Percentiles rank a stretch among this genome's conserved stretches.
Evolutionary conservation across 1,140 invertebrate genomes (phyloP).

Genomic region (Rhyzopertha dominica): DNA sequence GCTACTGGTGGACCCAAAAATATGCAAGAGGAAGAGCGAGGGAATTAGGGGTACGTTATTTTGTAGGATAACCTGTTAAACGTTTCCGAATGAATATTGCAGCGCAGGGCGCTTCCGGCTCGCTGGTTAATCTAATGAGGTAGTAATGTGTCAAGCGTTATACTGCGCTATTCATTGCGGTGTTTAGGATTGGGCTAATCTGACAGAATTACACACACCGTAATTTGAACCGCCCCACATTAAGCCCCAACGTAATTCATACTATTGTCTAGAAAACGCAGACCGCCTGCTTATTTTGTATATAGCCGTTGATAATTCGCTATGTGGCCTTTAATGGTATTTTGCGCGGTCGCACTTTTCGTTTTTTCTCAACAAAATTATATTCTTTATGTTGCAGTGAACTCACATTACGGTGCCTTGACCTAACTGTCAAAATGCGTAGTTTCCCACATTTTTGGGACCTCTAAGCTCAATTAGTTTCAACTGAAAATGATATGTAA

Average conservation of each 20-base stretch:
- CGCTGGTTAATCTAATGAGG: conserved; percentile 38
- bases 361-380: too few species aligned
- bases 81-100: conserved; percentile 6
- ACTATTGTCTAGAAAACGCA: conserved; percentile 34
- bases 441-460: too few species aligned
- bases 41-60: conserved; percentile 3
- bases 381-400: too few species aligned
- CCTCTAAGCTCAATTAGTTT: too few species aligned
- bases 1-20: too few species aligned
- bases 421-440: too few species aligned
- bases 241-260: conserved; percentile 35
- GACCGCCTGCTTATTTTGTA: background rate
- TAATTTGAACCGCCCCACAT: conserved; percentile 32
- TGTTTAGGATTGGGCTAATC: conserved; percentile 41
- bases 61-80: conserved; percentile 1
- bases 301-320: too few species aligned
- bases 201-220: conserved; percentile 42
- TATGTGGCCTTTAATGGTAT: too few species aligned
- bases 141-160: conserved; percentile 44
- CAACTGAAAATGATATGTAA: too few species aligned
- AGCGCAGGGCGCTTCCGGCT: conserved; percentile 1
- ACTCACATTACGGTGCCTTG: too few species aligned
- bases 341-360: too few species aligned
- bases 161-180: conserved; percentile 39
- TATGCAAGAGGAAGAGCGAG: too few species aligned